Base-by-base conservation (phyloP, 1,140 invertebrate species). In the Temnothorax longispinosus region DNA sequence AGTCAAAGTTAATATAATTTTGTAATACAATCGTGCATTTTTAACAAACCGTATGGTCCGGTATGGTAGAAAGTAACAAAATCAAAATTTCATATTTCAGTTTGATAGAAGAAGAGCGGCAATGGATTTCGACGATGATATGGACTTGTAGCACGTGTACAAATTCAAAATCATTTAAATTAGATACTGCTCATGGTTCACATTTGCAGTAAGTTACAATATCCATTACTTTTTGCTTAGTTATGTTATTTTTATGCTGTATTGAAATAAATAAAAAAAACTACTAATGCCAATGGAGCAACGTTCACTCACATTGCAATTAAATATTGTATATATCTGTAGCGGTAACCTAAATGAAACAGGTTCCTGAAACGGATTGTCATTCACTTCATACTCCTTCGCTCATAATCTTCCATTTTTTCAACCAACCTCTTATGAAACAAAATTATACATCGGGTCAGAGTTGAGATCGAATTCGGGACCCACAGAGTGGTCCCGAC, bases 41-140 rank as follows among this genome's bases (percentile, higher is more conserved):
- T 13, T 71, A 11, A 50, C 52, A 72, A 50, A 27, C 6, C 6
- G 0, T 64, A 13, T 50, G n/a, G n/a, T n/a, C n/a, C n/a, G n/a
- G n/a, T n/a, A n/a, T n/a, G 60, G 54, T 35, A n/a, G 1, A 47
- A 50, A 71, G 2, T 60, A 44, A 47, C 7, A 32, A 32, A 6
- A 74, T 27, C 0, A 72, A 62, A 80, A 87, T 67, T 90, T 86
- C 85, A 32, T 52, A 38, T 95, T 95, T 74, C 85, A 97, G 96
- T 99, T 98, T 96, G 98, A 98, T 93, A 95, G 98, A 91, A 96
- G 98, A 92, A 96, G 98, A 95, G 97, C 97, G 64, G 98, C 98
- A 77, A 95, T 98, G 58, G 98, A 98, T 93, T 98, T 98, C 35
- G 98, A 98, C 93, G 98, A 98, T 93, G 97, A 98, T 87, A 60